Evolutionary conservation across 2,113 vertebrate species (phyloP), one percentile per base, ranked within the genome.

Genomic region (Sitta europaea): DNA sequence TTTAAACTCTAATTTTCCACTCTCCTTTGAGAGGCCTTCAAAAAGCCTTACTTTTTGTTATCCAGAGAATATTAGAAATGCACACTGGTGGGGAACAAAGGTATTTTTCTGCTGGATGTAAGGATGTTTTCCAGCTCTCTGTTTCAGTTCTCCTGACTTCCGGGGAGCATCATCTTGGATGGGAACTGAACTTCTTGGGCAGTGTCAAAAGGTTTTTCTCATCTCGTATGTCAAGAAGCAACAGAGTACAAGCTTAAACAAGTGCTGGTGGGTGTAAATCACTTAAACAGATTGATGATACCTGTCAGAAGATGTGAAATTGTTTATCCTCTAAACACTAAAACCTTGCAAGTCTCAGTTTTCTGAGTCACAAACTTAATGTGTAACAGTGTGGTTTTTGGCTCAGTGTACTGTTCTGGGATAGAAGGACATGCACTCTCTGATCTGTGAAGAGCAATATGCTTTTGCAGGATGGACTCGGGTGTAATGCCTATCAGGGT

Each of bases 261-360:
- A 84, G 88, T 35, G 38, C 71, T 90, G 25, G 21, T 91, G 71
- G 71, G 67, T 91, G 74, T 68, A 86, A 90, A 83, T 82, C 77
- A 80, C 14, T 91, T 90, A 82, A 94, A 73, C 51, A 76, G 78
- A 95, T 96, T 95, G 90, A 96, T 92, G 87, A 68, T 93, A 88
- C 85, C 74, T 95, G 87, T 92, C 94, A 94, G 45, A 92, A 75
- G 73, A 87, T 67, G n/a, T 89, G 90, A 70, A 73, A 74, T 96
- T 92, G 88, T 90, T 94, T 97, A 88, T 88, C 35, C 13, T n/a
- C 38, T 83, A 53, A 96, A 90, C 74, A 90, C 63, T 48, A 22
- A 79, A 93, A 43, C 71, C 58, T 95, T 81, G 45, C 85, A 93
- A 83, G 50, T 77, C 59, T 95, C 50, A 54, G 10, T 90, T 87